Evolutionary conservation across 2,797 vertebrate genomes (phyloP).

Genomic region (Aplochiton taeniatus): DNA sequence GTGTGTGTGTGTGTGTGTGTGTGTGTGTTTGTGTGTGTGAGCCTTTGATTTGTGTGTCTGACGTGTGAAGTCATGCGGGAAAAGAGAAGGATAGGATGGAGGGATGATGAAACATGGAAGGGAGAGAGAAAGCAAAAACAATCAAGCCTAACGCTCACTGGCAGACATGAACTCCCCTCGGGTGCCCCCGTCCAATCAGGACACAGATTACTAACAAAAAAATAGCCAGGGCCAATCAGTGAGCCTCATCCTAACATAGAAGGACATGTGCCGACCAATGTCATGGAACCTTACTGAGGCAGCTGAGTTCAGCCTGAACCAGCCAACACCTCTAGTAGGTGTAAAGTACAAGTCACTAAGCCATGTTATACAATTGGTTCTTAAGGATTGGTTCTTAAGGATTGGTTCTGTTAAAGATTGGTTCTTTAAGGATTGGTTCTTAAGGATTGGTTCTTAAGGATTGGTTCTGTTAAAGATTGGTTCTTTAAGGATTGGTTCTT

Average conservation of each 20-base stretch:
- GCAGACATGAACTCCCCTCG: too few species aligned
- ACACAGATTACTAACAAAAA: background rate
- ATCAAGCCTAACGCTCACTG: background rate
- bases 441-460: too few species aligned
- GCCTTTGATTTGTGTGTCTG: constrained; percentile 26
- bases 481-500: too few species aligned
- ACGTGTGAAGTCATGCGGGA: constrained; percentile 56
- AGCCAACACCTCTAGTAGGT: too few species aligned
- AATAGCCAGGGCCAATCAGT: background rate
- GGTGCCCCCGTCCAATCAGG: background rate
- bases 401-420: too few species aligned
- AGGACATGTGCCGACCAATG: background rate
- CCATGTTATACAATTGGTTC: too few species aligned
- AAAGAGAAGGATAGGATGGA: background rate
- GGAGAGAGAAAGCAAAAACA: background rate
- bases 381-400: too few species aligned
- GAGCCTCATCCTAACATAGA: background rate
- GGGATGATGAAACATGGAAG: background rate
- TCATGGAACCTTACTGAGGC: background rate
- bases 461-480: too few species aligned
- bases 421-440: too few species aligned
- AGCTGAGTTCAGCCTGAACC: too few species aligned
- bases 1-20: background rate
- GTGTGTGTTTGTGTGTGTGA: constrained; percentile 2
- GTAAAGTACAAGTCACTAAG: too few species aligned